Evolutionary conservation across 1,140 invertebrate genomes (phyloP).

Genomic region (Callitettix versicolor): DNA sequence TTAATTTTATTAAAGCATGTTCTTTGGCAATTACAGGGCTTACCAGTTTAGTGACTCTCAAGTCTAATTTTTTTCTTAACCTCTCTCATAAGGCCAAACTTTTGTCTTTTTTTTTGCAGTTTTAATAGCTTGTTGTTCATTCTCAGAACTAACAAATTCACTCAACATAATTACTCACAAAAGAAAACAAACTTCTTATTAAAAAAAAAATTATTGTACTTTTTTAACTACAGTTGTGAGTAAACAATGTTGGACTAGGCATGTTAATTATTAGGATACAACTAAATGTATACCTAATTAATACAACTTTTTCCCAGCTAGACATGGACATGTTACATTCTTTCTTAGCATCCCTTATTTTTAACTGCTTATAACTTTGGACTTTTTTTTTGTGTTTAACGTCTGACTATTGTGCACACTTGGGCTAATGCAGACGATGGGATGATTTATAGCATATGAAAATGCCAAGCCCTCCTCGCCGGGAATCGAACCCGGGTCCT

Average conservation of each 20-base stretch:
- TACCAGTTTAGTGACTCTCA: background rate
- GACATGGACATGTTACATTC: background rate
- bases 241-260: background rate
- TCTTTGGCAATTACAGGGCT: background rate
- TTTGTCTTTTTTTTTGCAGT: background rate
- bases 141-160: background rate
- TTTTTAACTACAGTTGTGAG: background rate
- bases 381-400: too few species aligned
- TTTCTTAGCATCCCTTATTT: background rate
- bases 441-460: too few species aligned
- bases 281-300: too few species aligned
- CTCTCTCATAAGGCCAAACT: background rate
- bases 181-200: background rate
- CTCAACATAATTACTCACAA: background rate
- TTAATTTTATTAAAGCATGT: background rate
- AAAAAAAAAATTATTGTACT: background rate
- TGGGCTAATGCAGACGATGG: too few species aligned
- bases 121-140: slow-evolving; percentile 1
- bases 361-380: background rate
- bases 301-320: background rate
- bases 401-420: too few species aligned
- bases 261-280: background rate
- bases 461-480: too few species aligned
- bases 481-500: too few species aligned
- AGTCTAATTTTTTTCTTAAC: background rate